A percentile compares a stretch with the other conserved stretches of the same genome.
These are phyloP conservation scores for Aleiodes testaceus DNA, from an alignment of 2,888 invertebrate species.

Conservation along the genomic window DNA sequence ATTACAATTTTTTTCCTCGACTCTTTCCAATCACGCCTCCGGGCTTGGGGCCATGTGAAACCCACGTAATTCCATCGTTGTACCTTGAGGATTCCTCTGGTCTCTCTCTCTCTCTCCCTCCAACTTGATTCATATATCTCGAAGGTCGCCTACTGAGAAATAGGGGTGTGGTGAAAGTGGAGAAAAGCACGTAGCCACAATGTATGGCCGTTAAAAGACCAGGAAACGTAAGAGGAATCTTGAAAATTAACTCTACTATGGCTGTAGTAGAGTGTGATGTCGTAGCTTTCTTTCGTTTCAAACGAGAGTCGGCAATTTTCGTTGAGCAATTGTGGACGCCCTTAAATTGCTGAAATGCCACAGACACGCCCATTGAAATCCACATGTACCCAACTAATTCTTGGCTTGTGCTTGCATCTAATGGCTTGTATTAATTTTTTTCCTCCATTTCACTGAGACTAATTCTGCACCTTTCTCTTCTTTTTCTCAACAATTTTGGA, in stretches of 20 bases:
- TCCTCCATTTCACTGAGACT: neutral
- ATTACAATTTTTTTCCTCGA: conserved; percentile 15
- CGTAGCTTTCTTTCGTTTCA: conserved; percentile 55
- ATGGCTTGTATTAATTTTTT: conserved; percentile 33
- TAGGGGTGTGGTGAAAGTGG: conserved; percentile 31
- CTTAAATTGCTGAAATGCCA: conserved; percentile 61
- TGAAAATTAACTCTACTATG: conserved; percentile 33
- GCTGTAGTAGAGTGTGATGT: conserved; percentile 29
- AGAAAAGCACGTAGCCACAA: conserved; percentile 32
- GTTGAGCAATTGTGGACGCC: conserved; percentile 63
- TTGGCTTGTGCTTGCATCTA: neutral
- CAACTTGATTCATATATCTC: conserved; percentile 21
- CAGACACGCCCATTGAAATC: conserved; percentile 38
- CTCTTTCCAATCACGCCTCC: conserved; percentile 25
- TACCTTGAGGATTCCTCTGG: conserved; percentile 23
- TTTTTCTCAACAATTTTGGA: too few relatives aligned
- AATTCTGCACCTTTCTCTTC: too few relatives aligned
- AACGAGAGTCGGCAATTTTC: conserved; percentile 68
- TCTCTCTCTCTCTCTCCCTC: neutral
- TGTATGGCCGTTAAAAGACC: conserved; percentile 33
- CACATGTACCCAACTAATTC: conserved; percentile 26
- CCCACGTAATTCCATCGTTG: conserved; percentile 21
- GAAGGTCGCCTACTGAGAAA: conserved; percentile 33
- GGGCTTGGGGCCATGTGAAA: neutral
- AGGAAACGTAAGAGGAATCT: conserved; percentile 28